phyloP scores from a whole-genome alignment of 2,797 vertebrate species.

The Sebastes diploproa region DNA sequence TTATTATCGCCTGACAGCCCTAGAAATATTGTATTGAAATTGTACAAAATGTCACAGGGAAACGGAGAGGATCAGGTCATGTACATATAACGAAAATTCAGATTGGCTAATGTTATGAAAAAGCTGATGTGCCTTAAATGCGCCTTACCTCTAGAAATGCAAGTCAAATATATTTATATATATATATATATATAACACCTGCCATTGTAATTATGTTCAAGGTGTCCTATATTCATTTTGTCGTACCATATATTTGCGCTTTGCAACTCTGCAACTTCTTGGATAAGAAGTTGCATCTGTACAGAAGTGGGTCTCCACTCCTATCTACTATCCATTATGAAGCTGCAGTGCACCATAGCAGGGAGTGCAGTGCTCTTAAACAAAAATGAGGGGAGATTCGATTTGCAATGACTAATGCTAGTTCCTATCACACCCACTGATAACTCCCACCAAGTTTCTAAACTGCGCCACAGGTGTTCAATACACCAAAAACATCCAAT shows the following conservation, averaged over 20 bases:
- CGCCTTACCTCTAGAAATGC: neutral
- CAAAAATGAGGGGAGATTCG: slow-evolving; percentile 20
- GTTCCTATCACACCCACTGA: slow-evolving; percentile 22
- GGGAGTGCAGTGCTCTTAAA: slow-evolving; percentile 16
- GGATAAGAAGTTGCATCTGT: slow-evolving; percentile 12
- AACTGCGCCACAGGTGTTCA: slow-evolving; percentile 26
- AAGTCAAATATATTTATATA: neutral
- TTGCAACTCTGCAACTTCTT: slow-evolving; percentile 19
- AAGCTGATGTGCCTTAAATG: neutral
- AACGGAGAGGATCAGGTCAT: neutral
- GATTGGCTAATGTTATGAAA: neutral
- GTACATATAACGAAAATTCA: neutral
- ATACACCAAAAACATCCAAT: slow-evolving; percentile 5
- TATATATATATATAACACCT: neutral
- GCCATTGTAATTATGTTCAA: neutral
- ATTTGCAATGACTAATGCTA: slow-evolving; percentile 34
- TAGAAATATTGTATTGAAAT: neutral
- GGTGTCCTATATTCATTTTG: slow-evolving; percentile 25
- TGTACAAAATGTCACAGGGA: neutral
- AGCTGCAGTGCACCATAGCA: slow-evolving; percentile 16
- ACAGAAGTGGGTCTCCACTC: slow-evolving; percentile 5
- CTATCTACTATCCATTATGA: slow-evolving; percentile 34
- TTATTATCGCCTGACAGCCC: no score
- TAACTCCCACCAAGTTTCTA: slow-evolving; percentile 18
- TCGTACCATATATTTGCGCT: neutral